These are phyloP conservation scores for Micropoecilia bifurca DNA, from an alignment of 2,797 vertebrate genomes.

Conservation along the genomic window DNA sequence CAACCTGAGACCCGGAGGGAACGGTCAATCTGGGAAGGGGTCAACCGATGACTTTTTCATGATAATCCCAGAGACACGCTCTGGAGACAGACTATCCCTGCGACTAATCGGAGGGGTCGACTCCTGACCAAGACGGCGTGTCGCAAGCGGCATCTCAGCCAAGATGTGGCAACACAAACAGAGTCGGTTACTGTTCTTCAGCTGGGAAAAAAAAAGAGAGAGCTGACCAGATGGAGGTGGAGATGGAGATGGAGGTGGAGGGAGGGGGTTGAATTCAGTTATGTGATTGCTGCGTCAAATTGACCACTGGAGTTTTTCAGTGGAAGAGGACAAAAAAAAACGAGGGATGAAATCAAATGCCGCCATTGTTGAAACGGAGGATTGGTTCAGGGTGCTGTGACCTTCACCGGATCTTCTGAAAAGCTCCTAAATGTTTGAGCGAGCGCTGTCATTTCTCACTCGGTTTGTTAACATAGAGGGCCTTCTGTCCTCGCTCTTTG, in stretches of 20 bases:
- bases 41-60: slow-evolving; percentile 55
- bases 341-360: slow-evolving; percentile 65
- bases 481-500: slow-evolving; percentile 57
- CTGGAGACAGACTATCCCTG: slow-evolving; percentile 61
- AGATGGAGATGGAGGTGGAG: slow-evolving; percentile 3
- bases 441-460: slow-evolving; percentile 77
- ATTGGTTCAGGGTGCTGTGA: slow-evolving; percentile 72
- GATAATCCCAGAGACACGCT: slow-evolving; percentile 66
- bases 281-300: slow-evolving; percentile 65
- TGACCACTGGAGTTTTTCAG: slow-evolving; percentile 59
- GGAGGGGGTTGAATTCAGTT: slow-evolving; percentile 15
- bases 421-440: slow-evolving; percentile 78
- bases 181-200: slow-evolving; percentile 51
- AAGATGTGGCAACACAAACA: slow-evolving; percentile 35
- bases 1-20: slow-evolving; percentile 63
- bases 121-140: slow-evolving; percentile 34
- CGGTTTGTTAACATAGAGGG: slow-evolving; percentile 64
- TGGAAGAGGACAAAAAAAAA: slow-evolving; percentile 45
- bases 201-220: slow-evolving; percentile 12
- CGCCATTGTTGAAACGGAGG: slow-evolving; percentile 67
- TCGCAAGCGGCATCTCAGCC: background rate
- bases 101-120: slow-evolving; percentile 63
- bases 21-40: slow-evolving; percentile 29
- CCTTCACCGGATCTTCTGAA: slow-evolving; percentile 74
- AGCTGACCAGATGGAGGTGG: slow-evolving; percentile 21